Base-by-base conservation (phyloP, 1,140 invertebrate species). In the Agrypnia vestita region DNA sequence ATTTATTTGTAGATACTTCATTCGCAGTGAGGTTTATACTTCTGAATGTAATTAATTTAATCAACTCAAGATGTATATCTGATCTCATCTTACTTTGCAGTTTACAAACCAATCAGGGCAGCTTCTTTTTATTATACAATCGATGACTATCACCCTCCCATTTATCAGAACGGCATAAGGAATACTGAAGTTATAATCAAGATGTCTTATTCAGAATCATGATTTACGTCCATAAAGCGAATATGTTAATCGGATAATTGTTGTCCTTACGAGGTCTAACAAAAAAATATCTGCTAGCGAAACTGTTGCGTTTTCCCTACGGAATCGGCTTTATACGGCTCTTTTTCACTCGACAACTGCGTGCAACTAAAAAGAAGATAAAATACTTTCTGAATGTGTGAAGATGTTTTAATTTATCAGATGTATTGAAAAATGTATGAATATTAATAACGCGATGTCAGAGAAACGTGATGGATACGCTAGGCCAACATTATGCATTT, bases 141-240 rank as follows among this genome's bases (percentile, higher is more conserved):
- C 15, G 53, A 9, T 19, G 53, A 3, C 19, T 56, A 56, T 56
- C 53, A 19, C 15, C 25, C 4, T 56, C 53, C 19, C 53, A 56
- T 56, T 56, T 11, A 67, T 43, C 44, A 43, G 25, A 10, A 67
- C n/a, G 1, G 44, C 62, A 43, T 15, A 46, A n/a, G 21, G 12
- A 35, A 15, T 67, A 6, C 13, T 64, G 8, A 64, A 44, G 61
- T 64, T 67, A 67, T 9, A 67, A 46, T 67, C 44, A 35, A 46
- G 25, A 67, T 46, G 62, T 67, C 44, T 13, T n/a, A 67, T 46
- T 19, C 25, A 15, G 25, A n/a, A 8, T 1, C 15, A 67, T 67
- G 44, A 67, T 46, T 56, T 19, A 46, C 25, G 15, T 43, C n/a
- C 62, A 43, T 25, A 25, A 67, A 67, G 9, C n/a, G n/a, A n/a